Base-by-base conservation (phyloP, 2,113 vertebrate genomes). In the Vulpes ferrilata region DNA sequence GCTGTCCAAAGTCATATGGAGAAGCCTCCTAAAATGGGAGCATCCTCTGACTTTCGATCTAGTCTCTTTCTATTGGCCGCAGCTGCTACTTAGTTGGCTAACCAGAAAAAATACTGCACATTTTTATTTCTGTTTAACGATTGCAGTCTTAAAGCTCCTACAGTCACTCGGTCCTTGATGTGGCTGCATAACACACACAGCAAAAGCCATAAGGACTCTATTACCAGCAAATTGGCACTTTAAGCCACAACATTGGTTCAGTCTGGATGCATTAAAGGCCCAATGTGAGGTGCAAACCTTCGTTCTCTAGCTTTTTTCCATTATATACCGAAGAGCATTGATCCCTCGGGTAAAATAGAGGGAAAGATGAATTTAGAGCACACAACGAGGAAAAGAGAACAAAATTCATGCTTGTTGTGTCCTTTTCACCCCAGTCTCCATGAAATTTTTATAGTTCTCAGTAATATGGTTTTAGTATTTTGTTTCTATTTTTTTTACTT, bases 211-310 rank as follows among this genome's bases (percentile, higher is more conserved):
- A 65, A 93, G 35, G 71, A 97, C 79, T 97, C 78, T 76, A 95
- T 86, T 89, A 90, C 57, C 62, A 88, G 57, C n/a, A 93, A 95
- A 97, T 59, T 94, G 88, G 3, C 85, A 84, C 81, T 95, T 92
- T 60, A 85, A 94, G 60, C 43, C 38, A 73, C 62, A n/a, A 74
- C 86, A 80, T 8, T 86, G 32, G 48, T 94, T 95, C 67, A 76
- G 55, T 82, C 84, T 78, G 65, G 88, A 88, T 88, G 67, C 88
- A 88, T 79, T 90, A 95, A 97, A 90, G 60, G 76, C 38, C 95
- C 88, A 79, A 32, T 35, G n/a, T 2, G 20, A 90, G n/a, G 30
- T 53, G 59, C 38, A 88, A 88, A 38, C 35, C 3, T 96, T n/a
- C 27, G 1, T 90, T 95, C 73, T 55, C 81, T 67, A 76, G 53